A percentile compares a stretch with the other conserved stretches of the same genome.
phyloP scores from a whole-genome alignment of 2,113 vertebrate genomes.

The Aix galericulata region DNA sequence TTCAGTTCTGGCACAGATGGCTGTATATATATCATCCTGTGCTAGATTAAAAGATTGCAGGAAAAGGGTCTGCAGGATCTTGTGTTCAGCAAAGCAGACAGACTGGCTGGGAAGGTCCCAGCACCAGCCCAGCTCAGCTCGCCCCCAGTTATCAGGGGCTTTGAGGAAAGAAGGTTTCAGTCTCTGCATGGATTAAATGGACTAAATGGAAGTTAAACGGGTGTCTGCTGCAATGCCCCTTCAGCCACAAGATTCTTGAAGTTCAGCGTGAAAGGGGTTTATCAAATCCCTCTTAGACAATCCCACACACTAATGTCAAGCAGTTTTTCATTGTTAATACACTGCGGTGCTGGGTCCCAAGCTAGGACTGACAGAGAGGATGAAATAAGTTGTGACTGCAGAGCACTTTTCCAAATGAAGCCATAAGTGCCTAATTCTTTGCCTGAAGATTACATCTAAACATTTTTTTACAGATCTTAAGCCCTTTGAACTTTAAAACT shows the following conservation, averaged over 20 bases:
- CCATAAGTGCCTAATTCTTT: background rate
- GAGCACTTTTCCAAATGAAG: constrained; percentile 6
- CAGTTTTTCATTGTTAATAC: background rate
- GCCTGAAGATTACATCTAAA: constrained; percentile 46
- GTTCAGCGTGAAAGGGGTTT: background rate
- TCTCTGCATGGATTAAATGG: background rate
- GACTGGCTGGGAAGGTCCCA: background rate
- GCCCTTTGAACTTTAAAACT: constrained; percentile 35
- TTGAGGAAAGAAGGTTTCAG: background rate
- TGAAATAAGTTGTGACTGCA: background rate
- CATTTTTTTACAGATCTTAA: constrained; percentile 33
- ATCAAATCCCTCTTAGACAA: background rate
- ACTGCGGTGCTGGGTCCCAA: background rate
- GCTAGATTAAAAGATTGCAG: background rate
- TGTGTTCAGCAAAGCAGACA: background rate
- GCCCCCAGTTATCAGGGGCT: fast-evolving
- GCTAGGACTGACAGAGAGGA: background rate
- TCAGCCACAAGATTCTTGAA: background rate
- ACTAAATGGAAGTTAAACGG: background rate
- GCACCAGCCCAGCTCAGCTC: background rate
- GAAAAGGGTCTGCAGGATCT: background rate
- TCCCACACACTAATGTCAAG: background rate
- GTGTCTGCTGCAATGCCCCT: background rate
- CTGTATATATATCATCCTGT: background rate
- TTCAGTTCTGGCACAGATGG: background rate